Percentiles rank a stretch among this genome's conserved stretches.
These are phyloP conservation scores for Caenorhabditis japonica DNA, from an alignment of 2,888 invertebrate species.

Conservation along the genomic window DNA sequence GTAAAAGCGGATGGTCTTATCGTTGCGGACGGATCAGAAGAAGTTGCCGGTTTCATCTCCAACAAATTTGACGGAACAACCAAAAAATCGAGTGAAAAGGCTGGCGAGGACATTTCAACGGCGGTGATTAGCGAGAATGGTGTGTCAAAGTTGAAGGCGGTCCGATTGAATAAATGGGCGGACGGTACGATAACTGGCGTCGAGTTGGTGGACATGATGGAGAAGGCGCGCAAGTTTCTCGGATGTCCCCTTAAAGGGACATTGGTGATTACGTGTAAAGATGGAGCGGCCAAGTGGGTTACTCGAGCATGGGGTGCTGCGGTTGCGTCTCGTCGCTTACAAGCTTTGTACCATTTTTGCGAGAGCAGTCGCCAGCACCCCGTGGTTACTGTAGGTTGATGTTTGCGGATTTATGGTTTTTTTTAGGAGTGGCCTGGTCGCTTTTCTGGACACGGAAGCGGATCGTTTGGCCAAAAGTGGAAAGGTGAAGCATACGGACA, in stretches of 20 bases:
- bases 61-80: constrained; percentile 14
- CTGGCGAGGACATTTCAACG: constrained; percentile 8
- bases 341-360: no score
- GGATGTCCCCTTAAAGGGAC: constrained; percentile 37
- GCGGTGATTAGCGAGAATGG: constrained; percentile 12
- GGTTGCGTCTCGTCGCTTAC: no score
- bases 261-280: constrained; percentile 47
- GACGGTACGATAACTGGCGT: neutral
- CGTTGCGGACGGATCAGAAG: constrained; percentile 27
- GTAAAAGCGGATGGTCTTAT: constrained; percentile 42
- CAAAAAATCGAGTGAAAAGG: constrained; percentile 21
- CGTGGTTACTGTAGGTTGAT: constrained; percentile 59
- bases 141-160: constrained; percentile 16
- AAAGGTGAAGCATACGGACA: constrained; percentile 29
- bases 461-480: constrained; percentile 33
- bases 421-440: constrained; percentile 41
- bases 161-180: constrained; percentile 9
- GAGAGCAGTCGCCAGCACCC: no score
- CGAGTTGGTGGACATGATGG: constrained; percentile 28
- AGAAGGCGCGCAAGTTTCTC: constrained; percentile 39
- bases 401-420: neutral
- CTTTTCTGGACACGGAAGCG: constrained; percentile 45
- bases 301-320: no score
- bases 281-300: constrained; percentile 44
- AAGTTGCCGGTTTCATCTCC: constrained; percentile 4